Percentiles rank a stretch among this genome's conserved stretches.
Conservation (phyloP, 1,140 invertebrate genomes). For the Drosophila seguyi region DNA sequence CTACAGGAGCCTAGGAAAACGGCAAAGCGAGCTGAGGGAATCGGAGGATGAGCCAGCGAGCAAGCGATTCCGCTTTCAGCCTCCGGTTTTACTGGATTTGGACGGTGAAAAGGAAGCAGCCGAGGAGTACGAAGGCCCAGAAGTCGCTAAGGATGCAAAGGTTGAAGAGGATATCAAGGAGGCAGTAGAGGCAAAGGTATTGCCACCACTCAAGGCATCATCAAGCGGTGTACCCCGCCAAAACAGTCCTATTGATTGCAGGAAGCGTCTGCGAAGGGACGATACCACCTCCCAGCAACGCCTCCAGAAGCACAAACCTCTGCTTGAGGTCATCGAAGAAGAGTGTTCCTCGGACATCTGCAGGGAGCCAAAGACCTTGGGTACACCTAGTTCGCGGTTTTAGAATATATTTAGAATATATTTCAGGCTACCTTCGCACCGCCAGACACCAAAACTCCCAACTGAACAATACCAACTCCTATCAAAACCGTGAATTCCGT, state of each 20-base stretch:
- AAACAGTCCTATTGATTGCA: background rate
- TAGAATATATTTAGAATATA: too few relatives aligned
- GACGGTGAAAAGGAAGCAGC: background rate
- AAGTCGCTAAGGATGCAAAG: slow-evolving; percentile 28
- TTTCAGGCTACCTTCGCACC: too few relatives aligned
- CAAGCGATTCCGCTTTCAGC: slow-evolving; percentile 29
- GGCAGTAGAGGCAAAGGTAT: too few relatives aligned
- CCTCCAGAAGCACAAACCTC: background rate
- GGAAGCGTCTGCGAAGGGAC: slow-evolving; percentile 25
- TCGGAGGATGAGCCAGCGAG: background rate
- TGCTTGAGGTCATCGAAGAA: slow-evolving; percentile 66
- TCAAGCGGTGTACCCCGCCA: background rate
- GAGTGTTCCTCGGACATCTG: slow-evolving; percentile 2
- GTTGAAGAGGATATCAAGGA: slow-evolving; percentile 35
- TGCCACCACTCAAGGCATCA: too few relatives aligned
- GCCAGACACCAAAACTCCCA: background rate
- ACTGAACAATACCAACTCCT: background rate
- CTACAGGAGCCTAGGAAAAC: slow-evolving; percentile 49
- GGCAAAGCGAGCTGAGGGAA: slow-evolving; percentile 10
- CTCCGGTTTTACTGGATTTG: slow-evolving; percentile 27
- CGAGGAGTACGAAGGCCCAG: too few relatives aligned
- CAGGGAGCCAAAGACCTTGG: too few relatives aligned
- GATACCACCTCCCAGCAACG: too few relatives aligned
- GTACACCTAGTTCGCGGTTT: too few relatives aligned
- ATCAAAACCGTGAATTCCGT: background rate